Base-by-base conservation (phyloP, 2,113 vertebrate species). In the Columba janthina region DNA sequence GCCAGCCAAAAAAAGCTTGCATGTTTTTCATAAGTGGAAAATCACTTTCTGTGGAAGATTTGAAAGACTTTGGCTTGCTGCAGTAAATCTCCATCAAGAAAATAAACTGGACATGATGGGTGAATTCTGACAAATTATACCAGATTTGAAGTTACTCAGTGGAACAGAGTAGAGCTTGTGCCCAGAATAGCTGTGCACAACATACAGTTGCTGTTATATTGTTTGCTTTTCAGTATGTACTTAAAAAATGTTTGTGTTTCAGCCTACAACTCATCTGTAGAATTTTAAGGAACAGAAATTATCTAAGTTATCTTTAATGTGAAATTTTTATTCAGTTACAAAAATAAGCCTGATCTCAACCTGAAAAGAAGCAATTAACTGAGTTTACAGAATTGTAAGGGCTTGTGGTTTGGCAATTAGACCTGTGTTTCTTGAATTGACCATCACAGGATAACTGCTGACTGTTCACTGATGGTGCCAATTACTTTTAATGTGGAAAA, bases 401-500 rank as follows among this genome's bases (percentile, higher is more conserved):
- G 38, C 53, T 86, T 91, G 89, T 88, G 88, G 89, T 85, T 91
- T 95, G 91, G 85, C 93, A 77, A 51, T 95, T 48, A 87, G 36
- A 57, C 62, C 56, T 77, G 38, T 91, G 72, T 88, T 93, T 95
- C 57, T 70, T 51, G 79, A 96, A 90, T 80, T 96, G 93, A 96
- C 94, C 91, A 28, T 96, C 91, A 88, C 51, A 65, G 60, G 22
- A 24, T 89, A 89, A 94, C 60, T 88, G 78, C 85, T 96, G 96
- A 95, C 53, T 92, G 77, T 87, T 72, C 70, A 54, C 70, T 87
- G 88, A 67, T 88, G 82, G 56, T 88, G 53, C 69, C 92, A 96
- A 94, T 97, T 95, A 88, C 32, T n/a, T 53, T 64, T 91, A 85
- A 91, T 90, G 82, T 6, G 44, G 92, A 96, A 96, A 95, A 94